Percentiles rank a stretch among this genome's conserved stretches.
phyloP scores from a whole-genome alignment of 2,797 vertebrate genomes.

The Lagodon rhomboides region DNA sequence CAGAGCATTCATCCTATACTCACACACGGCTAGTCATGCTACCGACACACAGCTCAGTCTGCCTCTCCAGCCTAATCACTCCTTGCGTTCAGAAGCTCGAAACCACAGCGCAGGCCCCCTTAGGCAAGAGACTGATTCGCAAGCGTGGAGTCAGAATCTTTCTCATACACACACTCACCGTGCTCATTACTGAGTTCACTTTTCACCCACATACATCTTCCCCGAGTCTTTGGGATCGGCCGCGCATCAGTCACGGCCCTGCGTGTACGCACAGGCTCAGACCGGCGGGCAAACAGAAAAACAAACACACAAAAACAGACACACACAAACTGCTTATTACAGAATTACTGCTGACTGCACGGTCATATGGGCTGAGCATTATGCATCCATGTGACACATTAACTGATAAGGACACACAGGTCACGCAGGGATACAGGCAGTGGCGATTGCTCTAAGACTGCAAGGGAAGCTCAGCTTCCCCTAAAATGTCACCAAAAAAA shows the following conservation, averaged over 20 bases:
- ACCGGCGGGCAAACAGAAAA: conserved; percentile 51
- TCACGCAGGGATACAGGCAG: conserved; percentile 23
- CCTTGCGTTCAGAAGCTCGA: conserved; percentile 67
- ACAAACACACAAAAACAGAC: conserved; percentile 58
- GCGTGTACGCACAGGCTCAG: conserved; percentile 70
- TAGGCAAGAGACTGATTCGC: conserved; percentile 55
- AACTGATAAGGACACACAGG: conserved; percentile 35
- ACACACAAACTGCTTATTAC: conserved; percentile 44
- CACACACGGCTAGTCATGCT: conserved; percentile 72
- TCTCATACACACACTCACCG: conserved; percentile 46
- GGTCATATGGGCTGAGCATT: conserved; percentile 35
- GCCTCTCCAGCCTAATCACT: conserved; percentile 68
- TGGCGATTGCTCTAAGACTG: no score
- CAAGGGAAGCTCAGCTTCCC: no score
- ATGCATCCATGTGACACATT: conserved; percentile 6
- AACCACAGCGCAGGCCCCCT: conserved; percentile 74
- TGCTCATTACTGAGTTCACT: conserved; percentile 65
- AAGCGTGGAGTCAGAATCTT: conserved; percentile 58
- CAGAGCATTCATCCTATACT: conserved; percentile 67
- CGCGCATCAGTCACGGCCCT: conserved; percentile 56
- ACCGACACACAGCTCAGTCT: conserved; percentile 67
- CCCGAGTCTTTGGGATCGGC: conserved; percentile 61
- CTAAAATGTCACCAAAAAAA: no score
- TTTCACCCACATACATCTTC: conserved; percentile 67
- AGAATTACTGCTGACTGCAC: conserved; percentile 47